Conservation (phyloP, 2,113 vertebrate genomes). For the Burhinus bistriatus region DNA sequence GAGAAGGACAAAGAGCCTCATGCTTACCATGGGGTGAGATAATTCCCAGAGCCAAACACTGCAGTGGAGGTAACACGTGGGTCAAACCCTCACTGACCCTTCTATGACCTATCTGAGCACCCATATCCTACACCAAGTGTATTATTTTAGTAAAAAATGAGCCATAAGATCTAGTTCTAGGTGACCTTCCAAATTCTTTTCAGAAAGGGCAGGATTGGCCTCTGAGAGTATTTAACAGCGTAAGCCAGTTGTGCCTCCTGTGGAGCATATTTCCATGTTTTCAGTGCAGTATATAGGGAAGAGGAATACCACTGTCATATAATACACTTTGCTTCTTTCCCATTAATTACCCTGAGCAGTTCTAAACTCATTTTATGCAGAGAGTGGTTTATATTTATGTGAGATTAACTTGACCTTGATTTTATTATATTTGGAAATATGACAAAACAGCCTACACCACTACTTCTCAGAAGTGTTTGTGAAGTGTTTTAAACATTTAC, state of each 20-base stretch:
- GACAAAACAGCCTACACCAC: neutral
- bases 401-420: neutral
- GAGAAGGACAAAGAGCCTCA: neutral
- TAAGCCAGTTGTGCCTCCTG: neutral
- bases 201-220: neutral
- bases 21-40: neutral
- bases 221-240: neutral
- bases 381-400: neutral
- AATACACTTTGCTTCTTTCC: neutral
- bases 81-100: neutral
- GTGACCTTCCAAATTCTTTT: neutral
- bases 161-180: neutral
- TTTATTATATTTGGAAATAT: neutral
- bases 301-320: neutral
- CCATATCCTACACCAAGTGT: neutral
- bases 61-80: fast-evolving
- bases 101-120: neutral
- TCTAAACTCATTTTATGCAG: neutral
- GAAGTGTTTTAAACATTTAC: neutral
- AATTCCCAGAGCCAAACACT: neutral
- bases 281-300: neutral
- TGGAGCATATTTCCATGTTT: neutral
- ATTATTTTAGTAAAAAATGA: neutral
- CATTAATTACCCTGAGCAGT: neutral
- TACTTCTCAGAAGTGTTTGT: neutral